Percentiles rank a stretch among this genome's conserved stretches.
Evolutionary conservation across 1,140 invertebrate species (phyloP).

Genomic region (Penaeus chinensis): DNA sequence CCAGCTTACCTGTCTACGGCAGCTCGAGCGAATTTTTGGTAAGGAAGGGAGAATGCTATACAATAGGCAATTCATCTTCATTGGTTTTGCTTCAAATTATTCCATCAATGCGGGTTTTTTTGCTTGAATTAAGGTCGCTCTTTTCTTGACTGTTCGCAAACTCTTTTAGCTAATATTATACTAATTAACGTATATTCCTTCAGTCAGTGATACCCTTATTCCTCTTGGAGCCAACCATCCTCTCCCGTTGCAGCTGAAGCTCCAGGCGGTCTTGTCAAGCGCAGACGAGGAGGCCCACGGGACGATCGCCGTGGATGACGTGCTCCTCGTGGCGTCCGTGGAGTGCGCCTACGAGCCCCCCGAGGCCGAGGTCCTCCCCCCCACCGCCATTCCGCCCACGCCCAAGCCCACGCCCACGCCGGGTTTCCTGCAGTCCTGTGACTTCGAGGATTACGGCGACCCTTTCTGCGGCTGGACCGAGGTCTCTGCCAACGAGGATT

Average conservation of each 20-base stretch:
- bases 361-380: conserved; percentile 26
- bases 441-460: conserved; percentile 15
- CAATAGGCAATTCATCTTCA: neutral
- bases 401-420: conserved; percentile 28
- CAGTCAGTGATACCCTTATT: no score
- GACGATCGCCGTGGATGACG: conserved; percentile 36
- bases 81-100: neutral
- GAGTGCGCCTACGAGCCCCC: conserved; percentile 28
- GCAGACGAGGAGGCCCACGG: conserved; percentile 9
- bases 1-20: neutral
- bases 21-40: neutral
- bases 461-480: conserved; percentile 38
- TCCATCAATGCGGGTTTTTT: no score
- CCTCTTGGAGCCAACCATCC: no score
- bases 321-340: neutral
- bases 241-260: no score
- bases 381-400: conserved; percentile 6
- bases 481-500: conserved; percentile 1
- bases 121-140: no score
- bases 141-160: no score
- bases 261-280: neutral
- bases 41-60: neutral
- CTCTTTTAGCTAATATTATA: no score
- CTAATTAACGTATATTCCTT: no score
- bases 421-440: conserved; percentile 32